Evolutionary conservation across 2,888 invertebrate species (phyloP), one percentile per base, ranked within the genome.

Genomic region (Melanargia galathea): DNA sequence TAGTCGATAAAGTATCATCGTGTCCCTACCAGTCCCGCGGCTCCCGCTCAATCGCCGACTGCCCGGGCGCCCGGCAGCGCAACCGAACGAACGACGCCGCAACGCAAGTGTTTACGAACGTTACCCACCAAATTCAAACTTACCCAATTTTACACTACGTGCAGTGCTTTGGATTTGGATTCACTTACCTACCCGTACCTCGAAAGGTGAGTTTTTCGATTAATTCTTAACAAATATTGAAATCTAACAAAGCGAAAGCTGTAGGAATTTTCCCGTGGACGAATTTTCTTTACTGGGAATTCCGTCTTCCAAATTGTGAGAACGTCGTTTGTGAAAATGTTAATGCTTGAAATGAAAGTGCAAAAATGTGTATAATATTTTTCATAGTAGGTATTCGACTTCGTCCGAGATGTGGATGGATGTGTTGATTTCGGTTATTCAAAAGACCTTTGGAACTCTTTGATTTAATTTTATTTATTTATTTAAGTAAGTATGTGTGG

Each of bases 31-130:
- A 58, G 60, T 66, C 72, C 70, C 71, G 71, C 62, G 67, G 62
- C 68, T 81, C 77, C 62, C 69, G 76, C 75, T 73, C 68, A 69
- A 65, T 66, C 60, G 62, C 68, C 62, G 82, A 84, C 85, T 83
- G 89, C 81, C 84, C 90, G 84, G 83, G 85, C 87, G 88, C 83
- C 84, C 85, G 85, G 86, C 89, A 84, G 85, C 86, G 80, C 79
- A 78, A 80, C 79, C 90, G 90, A 90, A 90, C 90, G 90, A 90
- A 90, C 90, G 90, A 90, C 80, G 81, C 82, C 75, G 46, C 73
- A 75, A 75, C 74, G 84, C 86, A 83, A 80, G 87, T 84, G 86
- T 87, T 83, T 83, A 82, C 84, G 82, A 84, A 81, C 77, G 76
- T 77, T 76, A 78, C 77, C 76, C 74, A 43, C 22, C 72, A 60